Percentiles rank a stretch among this genome's conserved stretches.
phyloP scores from a whole-genome alignment of 1,140 invertebrate species.

The Aphelenchoides besseyi region DNA sequence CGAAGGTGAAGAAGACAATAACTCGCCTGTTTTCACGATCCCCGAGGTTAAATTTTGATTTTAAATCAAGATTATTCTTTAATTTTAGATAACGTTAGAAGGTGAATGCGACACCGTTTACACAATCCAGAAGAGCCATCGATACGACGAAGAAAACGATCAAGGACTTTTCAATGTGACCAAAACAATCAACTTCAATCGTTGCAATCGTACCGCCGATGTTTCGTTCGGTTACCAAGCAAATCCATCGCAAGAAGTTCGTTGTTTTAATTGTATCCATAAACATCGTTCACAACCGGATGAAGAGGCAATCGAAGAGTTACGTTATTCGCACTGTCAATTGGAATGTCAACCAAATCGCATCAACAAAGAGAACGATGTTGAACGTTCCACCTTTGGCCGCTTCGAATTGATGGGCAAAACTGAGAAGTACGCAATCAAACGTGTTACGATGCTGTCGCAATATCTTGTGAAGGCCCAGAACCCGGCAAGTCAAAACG shows the following conservation, averaged over 20 bases:
- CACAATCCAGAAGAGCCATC: slow-evolving; percentile 19
- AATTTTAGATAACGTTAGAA: slow-evolving; percentile 25
- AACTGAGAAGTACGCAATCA: slow-evolving; percentile 29
- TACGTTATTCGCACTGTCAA: background rate
- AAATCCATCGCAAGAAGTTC: background rate
- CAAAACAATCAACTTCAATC: slow-evolving; percentile 57
- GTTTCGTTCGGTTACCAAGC: slow-evolving; percentile 30
- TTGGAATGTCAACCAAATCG: slow-evolving; percentile 20
- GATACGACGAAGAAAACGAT: background rate
- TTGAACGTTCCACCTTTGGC: slow-evolving; percentile 30
- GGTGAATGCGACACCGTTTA: slow-evolving; percentile 32
- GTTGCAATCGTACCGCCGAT: slow-evolving; percentile 45
- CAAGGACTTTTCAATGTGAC: slow-evolving; percentile 47
- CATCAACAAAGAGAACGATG: slow-evolving; percentile 15
- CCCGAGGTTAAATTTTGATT: background rate
- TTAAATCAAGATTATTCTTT: background rate
- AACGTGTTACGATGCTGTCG: slow-evolving; percentile 25
- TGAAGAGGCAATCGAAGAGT: background rate
- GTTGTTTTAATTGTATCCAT: slow-evolving; percentile 7
- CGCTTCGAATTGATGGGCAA: slow-evolving; percentile 28
- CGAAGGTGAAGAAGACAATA: background rate
- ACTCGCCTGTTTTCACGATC: slow-evolving; percentile 23
- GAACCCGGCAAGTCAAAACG: slow-evolving; percentile 17
- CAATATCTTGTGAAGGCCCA: slow-evolving; percentile 31
- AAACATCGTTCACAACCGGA: background rate